Percentiles rank a stretch among this genome's conserved stretches.
Conservation (phyloP, 2,797 vertebrate species). For the Eremophila alpestris region DNA sequence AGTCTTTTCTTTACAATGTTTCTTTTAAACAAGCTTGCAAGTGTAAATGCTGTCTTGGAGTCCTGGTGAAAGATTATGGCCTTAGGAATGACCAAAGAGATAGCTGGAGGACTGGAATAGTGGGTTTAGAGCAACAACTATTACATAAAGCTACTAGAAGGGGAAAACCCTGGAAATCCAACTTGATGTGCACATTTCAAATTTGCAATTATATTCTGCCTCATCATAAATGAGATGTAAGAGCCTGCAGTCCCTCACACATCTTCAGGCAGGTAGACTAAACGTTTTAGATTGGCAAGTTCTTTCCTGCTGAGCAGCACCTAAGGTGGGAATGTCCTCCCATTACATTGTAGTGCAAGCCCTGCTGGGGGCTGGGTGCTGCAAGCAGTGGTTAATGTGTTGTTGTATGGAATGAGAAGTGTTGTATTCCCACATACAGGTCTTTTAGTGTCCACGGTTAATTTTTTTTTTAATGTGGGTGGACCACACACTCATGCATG, state of each 20-base stretch:
- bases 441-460: neutral
- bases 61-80: neutral
- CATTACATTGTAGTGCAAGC: neutral
- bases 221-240: neutral
- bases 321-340: neutral
- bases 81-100: neutral
- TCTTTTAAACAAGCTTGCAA: neutral
- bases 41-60: neutral
- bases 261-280: constrained; percentile 24
- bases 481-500: neutral
- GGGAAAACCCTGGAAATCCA: neutral
- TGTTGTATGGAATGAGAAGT: neutral
- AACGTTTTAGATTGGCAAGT: constrained; percentile 12
- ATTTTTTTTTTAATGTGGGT: neutral
- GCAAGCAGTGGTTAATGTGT: neutral
- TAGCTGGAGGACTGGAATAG: neutral
- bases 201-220: neutral
- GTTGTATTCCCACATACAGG: neutral
- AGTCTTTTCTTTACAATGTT: neutral
- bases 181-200: neutral
- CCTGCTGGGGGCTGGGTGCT: neutral
- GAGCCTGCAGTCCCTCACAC: neutral
- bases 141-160: neutral
- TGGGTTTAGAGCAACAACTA: neutral
- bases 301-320: neutral